Percentiles rank a stretch among this genome's conserved stretches.
These are phyloP conservation scores for Portevinia maculata DNA, from an alignment of 2,888 invertebrate species.

Conservation along the genomic window DNA sequence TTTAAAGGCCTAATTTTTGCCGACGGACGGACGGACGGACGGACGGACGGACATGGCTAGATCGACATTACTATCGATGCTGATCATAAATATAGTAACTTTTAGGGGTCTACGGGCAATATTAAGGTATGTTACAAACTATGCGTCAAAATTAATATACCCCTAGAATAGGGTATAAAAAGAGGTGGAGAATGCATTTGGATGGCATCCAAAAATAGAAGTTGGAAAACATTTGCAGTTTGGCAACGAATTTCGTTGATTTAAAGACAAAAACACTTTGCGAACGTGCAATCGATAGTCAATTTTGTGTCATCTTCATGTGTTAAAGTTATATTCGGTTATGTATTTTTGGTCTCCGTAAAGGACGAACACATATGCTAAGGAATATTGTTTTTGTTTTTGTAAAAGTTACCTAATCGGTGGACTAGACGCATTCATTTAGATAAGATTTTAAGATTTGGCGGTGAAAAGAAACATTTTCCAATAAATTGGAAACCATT, in stretches of 20 bases:
- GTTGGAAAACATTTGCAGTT: conserved; percentile 39
- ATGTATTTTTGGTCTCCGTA: not conserved
- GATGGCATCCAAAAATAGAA: conserved; percentile 50
- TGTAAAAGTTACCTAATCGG: conserved; percentile 11
- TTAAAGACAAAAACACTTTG: conserved; percentile 61
- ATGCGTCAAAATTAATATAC: too few relatives aligned
- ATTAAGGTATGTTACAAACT: too few relatives aligned
- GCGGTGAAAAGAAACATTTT: conserved; percentile 5
- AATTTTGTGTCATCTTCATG: conserved; percentile 32
- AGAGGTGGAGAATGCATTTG: conserved; percentile 28
- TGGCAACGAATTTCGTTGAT: conserved; percentile 53
- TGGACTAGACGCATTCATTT: conserved; percentile 5
- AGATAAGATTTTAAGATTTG: not conserved
- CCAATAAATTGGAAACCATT: conserved; percentile 8
- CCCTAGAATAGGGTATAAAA: conserved; percentile 3
- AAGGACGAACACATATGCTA: conserved; percentile 15
- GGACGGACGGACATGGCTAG: too few relatives aligned
- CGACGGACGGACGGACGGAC: too few relatives aligned
- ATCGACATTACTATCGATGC: too few relatives aligned
- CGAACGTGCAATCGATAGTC: conserved; percentile 53
- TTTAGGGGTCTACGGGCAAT: too few relatives aligned
- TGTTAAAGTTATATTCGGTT: conserved; percentile 26
- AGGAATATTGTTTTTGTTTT: conserved; percentile 26
- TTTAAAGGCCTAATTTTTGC: too few relatives aligned
- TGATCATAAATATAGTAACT: too few relatives aligned